Evolutionary conservation across 2,888 invertebrate species (phyloP).

Genomic region (Gymnocheta viridis): DNA sequence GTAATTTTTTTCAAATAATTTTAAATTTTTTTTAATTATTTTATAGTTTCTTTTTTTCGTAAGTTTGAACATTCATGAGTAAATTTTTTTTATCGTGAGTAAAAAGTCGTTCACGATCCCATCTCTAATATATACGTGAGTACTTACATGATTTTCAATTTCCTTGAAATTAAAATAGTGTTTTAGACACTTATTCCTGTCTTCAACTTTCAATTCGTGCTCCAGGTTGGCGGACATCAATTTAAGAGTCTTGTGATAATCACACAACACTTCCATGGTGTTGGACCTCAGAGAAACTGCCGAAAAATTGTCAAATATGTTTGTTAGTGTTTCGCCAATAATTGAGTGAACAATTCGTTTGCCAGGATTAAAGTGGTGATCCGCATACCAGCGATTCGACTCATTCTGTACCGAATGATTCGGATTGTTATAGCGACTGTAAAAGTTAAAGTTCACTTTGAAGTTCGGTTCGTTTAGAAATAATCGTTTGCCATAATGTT

Average conservation of each 20-base stretch:
- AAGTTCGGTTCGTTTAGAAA: slow-evolving; percentile 55
- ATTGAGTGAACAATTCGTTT: slow-evolving; percentile 58
- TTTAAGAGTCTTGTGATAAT: slow-evolving; percentile 70
- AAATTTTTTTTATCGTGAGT: no score
- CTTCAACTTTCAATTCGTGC: slow-evolving; percentile 56
- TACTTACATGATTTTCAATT: slow-evolving; percentile 34
- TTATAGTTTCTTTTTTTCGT: no score
- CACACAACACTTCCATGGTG: slow-evolving; percentile 61
- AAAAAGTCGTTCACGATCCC: no score
- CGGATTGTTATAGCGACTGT: slow-evolving; percentile 62
- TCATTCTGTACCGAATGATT: slow-evolving; percentile 69
- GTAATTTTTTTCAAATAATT: no score
- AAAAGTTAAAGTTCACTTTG: slow-evolving; percentile 49
- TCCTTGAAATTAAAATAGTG: not conserved
- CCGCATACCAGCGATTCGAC: slow-evolving; percentile 71
- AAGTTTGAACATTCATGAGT: no score
- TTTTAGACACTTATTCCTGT: slow-evolving; percentile 54
- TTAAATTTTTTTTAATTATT: no score
- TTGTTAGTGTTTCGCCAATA: slow-evolving; percentile 52
- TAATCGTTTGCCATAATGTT: slow-evolving; percentile 62
- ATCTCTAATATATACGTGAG: no score
- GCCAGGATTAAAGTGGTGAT: slow-evolving; percentile 56
- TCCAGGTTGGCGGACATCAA: slow-evolving; percentile 70
- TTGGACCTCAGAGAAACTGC: not conserved
- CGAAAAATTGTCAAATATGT: slow-evolving; percentile 45